Evolutionary conservation across 2,797 vertebrate species (phyloP), one percentile per base, ranked within the genome.

Genomic region (Periparus ater): DNA sequence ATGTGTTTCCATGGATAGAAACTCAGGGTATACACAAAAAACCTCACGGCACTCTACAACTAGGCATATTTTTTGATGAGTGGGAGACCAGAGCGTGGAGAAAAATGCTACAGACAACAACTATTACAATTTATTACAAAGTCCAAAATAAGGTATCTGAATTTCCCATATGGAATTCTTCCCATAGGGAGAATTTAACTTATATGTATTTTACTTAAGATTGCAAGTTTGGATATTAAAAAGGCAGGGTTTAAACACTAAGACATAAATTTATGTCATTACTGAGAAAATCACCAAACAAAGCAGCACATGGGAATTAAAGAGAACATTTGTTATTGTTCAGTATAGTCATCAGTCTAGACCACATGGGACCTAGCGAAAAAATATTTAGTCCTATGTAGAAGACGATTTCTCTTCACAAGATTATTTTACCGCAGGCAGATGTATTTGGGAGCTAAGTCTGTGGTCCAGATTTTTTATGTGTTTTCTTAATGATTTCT

Each of bases 41-140:
- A 3, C 0, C 4, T 5, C 54, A 23, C 2, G 55, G 17, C 16
- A n/a, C n/a, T 44, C 32, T 70, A 19, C 29, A 51, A 7, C 5
- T 7, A 11, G 15, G 3, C 11, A 7, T 27, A 7, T 15, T 19
- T 66, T 60, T 85, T 20, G 8, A 18, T 32, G 51, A n/a, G 12
- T 9, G 12, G 6, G 22, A 89, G 29, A 42, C 7, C 8, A 47
- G 25, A 74, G 18, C 8, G 30, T 51, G 7, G 8, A 15, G 16
- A 12, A 85, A 54, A 79, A 58, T 10, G 13, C 6, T 66, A 19
- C 25, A 29, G n/a, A 55, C 13, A 57, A 22, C 3, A 45, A 4
- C 1, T 38, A 1, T 34, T 60, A 54, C 38, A 25, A 2, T 17
- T 68, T 68, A 40, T 79, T 2, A 26, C 29, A n/a, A 72, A 76